Evolutionary conservation across 2,797 vertebrate genomes (phyloP).

Genomic region (Sebastes vulpes): DNA sequence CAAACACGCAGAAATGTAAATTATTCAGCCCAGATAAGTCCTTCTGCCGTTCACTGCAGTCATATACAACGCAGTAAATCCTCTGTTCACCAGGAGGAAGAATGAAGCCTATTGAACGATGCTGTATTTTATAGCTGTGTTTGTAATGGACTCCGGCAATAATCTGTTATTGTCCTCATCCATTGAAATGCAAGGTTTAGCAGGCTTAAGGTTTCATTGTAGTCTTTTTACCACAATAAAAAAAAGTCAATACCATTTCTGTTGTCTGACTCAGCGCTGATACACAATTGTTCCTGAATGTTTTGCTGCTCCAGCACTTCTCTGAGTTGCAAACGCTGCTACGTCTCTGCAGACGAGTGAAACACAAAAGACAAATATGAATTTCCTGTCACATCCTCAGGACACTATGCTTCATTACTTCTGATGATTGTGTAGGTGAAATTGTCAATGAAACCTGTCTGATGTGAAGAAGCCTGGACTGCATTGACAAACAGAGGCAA

Average conservation of each 20-base stretch:
- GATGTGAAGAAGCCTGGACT: slow-evolving; percentile 2
- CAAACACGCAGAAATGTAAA: slow-evolving; percentile 33
- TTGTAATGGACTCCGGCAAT: slow-evolving; percentile 15
- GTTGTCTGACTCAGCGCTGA: slow-evolving; percentile 27
- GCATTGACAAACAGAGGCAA: slow-evolving; percentile 24
- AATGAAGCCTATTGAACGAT: background rate
- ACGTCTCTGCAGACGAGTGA: slow-evolving; percentile 22
- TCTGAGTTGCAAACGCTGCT: slow-evolving; percentile 25
- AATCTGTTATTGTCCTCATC: slow-evolving; percentile 15
- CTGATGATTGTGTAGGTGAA: slow-evolving; percentile 69
- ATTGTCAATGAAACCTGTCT: slow-evolving; percentile 67
- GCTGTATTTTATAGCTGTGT: slow-evolving; percentile 1
- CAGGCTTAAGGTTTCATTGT: slow-evolving; percentile 25
- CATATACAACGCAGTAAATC: slow-evolving; percentile 16
- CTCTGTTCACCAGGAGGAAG: slow-evolving; percentile 1
- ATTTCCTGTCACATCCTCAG: slow-evolving; percentile 71
- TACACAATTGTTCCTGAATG: slow-evolving; percentile 35
- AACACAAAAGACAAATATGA: slow-evolving; percentile 60
- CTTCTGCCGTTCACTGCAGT: slow-evolving; percentile 10
- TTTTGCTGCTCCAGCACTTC: slow-evolving; percentile 56
- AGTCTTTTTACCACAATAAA: slow-evolving; percentile 36
- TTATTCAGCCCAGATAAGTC: slow-evolving; percentile 27
- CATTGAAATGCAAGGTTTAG: slow-evolving; percentile 31
- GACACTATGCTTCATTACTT: slow-evolving; percentile 76
- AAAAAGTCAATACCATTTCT: slow-evolving; percentile 22